Evolutionary conservation across 1,140 invertebrate genomes (phyloP).

Genomic region (Zophobas atratus): DNA sequence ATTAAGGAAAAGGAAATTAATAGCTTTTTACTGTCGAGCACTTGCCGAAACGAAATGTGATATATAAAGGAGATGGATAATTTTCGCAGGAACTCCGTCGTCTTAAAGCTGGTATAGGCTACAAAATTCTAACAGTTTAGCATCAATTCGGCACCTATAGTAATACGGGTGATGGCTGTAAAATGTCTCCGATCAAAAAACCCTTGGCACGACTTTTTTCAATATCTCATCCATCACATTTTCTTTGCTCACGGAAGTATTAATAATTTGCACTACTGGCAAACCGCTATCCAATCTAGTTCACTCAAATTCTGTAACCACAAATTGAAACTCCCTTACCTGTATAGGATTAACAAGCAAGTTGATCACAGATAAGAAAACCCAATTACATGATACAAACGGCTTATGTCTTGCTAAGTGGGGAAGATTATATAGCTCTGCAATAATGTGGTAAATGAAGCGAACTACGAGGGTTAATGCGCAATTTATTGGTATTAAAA

Average conservation of each 20-base stretch:
- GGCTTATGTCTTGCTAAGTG: neutral
- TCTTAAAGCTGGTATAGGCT: neutral
- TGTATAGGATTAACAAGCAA: neutral
- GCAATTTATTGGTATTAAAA: slow-evolving; percentile 6
- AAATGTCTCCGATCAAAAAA: neutral
- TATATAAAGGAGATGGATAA: slow-evolving; percentile 39
- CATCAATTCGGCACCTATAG: neutral
- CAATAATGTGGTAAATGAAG: slow-evolving; percentile 28
- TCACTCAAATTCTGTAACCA: neutral
- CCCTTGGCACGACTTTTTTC: neutral
- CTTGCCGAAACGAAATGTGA: slow-evolving; percentile 25
- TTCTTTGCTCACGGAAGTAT: neutral
- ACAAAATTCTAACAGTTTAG: neutral
- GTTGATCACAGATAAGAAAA: neutral
- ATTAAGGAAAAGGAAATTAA: slow-evolving; percentile 39
- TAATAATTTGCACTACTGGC: neutral
- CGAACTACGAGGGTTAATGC: neutral
- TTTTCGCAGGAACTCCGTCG: neutral
- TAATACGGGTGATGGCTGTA: neutral
- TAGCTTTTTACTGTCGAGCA: slow-evolving; percentile 34
- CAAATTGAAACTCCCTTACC: neutral
- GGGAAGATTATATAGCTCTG: slow-evolving; percentile 5
- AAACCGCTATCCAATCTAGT: neutral
- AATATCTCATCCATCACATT: neutral
- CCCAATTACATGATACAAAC: neutral